Conservation (phyloP, 2,113 vertebrate genomes). For the Zosterops pallidus region DNA sequence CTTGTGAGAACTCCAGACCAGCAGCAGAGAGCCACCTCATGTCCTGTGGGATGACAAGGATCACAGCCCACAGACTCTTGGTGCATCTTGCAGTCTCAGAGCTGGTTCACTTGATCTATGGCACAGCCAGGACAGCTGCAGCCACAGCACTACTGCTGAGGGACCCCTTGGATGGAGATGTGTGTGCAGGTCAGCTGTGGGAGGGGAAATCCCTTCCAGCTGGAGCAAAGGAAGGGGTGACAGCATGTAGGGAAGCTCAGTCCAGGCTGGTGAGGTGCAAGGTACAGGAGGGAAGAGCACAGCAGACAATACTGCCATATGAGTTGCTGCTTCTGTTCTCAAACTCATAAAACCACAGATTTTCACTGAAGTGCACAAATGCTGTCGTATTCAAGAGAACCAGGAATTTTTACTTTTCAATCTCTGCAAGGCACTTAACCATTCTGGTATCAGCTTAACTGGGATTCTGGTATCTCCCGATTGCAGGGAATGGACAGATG, state of each 20-base stretch:
- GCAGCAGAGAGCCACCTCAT: neutral
- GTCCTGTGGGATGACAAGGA: neutral
- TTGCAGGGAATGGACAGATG: neutral
- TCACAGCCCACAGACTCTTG: neutral
- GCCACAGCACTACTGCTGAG: neutral
- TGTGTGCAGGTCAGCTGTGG: neutral
- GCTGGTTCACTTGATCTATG: neutral
- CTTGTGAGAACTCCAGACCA: neutral
- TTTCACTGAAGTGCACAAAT: neutral
- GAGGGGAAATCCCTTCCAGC: neutral
- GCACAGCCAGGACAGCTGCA: neutral
- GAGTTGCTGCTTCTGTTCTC: neutral
- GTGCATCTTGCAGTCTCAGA: neutral
- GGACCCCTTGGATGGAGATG: neutral
- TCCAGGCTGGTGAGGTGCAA: neutral
- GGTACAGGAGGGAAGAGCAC: neutral
- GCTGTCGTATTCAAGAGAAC: neutral
- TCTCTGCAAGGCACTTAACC: neutral
- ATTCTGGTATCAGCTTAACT: neutral
- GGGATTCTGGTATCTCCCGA: neutral
- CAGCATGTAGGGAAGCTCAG: accelerated
- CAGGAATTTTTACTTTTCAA: neutral
- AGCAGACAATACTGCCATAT: neutral
- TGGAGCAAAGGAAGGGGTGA: neutral
- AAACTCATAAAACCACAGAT: neutral